These are phyloP conservation scores for Numida meleagris DNA, from an alignment of 2,113 vertebrate genomes.

Conservation along the genomic window DNA sequence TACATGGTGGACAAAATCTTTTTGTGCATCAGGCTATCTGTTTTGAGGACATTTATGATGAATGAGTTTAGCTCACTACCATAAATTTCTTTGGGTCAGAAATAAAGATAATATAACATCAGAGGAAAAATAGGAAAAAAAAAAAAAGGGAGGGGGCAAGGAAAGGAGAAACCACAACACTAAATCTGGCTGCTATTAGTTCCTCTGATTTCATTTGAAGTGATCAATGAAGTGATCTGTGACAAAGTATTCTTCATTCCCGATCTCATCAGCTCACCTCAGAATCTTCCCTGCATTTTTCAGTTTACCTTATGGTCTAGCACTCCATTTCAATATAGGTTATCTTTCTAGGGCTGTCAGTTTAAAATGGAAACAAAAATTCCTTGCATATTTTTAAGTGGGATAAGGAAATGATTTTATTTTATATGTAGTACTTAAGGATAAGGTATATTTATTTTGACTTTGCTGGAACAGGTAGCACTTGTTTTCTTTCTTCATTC, in stretches of 20 bases:
- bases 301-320: background rate
- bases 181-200: constrained; percentile 6
- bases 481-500: background rate
- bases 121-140: background rate
- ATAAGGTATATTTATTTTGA: background rate
- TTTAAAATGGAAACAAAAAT: constrained; percentile 9
- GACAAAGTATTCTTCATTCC: background rate
- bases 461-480: background rate
- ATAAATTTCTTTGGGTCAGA: background rate
- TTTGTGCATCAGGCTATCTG: background rate
- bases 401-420: background rate
- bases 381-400: background rate
- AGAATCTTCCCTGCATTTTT: background rate
- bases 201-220: constrained; percentile 18
- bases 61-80: background rate
- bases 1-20: background rate
- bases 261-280: background rate
- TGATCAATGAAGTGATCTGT: constrained; percentile 39
- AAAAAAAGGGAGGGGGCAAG: background rate
- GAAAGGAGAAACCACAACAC: constrained; percentile 1
- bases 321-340: background rate
- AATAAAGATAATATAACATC: background rate
- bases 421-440: background rate
- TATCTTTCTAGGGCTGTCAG: background rate
- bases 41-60: background rate